A percentile compares a stretch with the other conserved stretches of the same genome.
phyloP scores from a whole-genome alignment of 2,113 vertebrate genomes.

The Natator depressus region DNA sequence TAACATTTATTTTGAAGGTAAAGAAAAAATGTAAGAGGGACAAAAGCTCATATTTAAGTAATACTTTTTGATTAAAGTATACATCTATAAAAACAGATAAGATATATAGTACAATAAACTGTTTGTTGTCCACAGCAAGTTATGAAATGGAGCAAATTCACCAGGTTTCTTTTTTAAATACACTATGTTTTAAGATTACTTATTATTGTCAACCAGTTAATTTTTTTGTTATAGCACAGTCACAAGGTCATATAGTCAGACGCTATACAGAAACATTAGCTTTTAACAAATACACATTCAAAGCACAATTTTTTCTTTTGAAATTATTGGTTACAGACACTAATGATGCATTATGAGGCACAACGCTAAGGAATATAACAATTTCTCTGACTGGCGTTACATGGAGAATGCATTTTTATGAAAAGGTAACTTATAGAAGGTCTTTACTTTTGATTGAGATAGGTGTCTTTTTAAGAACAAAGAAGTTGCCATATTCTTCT shows the following conservation, averaged over 20 bases:
- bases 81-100: background rate
- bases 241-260: slow-evolving; percentile 14
- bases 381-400: background rate
- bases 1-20: background rate
- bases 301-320: slow-evolving; percentile 29
- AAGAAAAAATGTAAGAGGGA: background rate
- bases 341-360: slow-evolving; percentile 10
- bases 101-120: background rate
- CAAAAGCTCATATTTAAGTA: background rate
- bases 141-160: background rate
- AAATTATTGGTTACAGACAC: slow-evolving; percentile 29
- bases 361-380: slow-evolving; percentile 24
- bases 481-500: background rate
- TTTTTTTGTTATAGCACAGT: background rate
- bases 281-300: slow-evolving; percentile 24
- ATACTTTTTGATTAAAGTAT: background rate
- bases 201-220: background rate
- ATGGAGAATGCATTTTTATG: background rate
- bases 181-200: background rate
- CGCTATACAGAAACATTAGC: background rate
- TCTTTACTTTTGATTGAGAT: background rate
- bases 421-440: background rate
- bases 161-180: background rate
- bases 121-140: background rate
- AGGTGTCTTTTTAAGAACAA: background rate